Base-by-base conservation (phyloP, 2,888 invertebrate genomes). In the Agrochola circellaris region DNA sequence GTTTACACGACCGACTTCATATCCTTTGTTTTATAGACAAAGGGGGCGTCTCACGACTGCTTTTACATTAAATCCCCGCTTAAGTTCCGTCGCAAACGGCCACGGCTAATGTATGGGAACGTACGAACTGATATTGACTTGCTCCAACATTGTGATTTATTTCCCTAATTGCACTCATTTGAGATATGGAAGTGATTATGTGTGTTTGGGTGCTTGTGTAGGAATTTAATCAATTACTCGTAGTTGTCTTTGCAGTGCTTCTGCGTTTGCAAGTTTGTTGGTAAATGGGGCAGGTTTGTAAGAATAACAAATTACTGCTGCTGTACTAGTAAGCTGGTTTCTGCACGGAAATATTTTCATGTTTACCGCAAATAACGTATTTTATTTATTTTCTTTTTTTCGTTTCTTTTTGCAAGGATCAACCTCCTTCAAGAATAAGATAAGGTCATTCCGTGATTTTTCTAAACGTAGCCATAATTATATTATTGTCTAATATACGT, bases 11-110 rank as follows among this genome's bases (percentile, higher is more conserved):
- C 79, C 87, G 90, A 88, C 83, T 90, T 89, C 87, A 87, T 89
- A 85, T 88, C 89, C 88, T 89, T 92, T 91, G 91, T 92, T 90
- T 89, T 87, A 86, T 79, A 83, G 86, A 90, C 90, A 92, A 92
- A 89, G 86, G 76, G 83, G 86, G 75, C 87, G 84, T 82, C 83
- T 87, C 81, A 82, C 85, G 85, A 89, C 83, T 89, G 87, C 86
- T 87, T 86, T 90, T 87, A 88, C 86, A 86, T 82, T 85, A 86
- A 87, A 82, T 81, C 82, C 77, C 45, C 80, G 83, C 82, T 88
- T 87, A 84, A 88, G 81, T 84, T 79, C 68, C 73, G 79, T 75
- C 72, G 76, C 88, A 87, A 86, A 85, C 81, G 84, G 79, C 80
- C 78, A 85, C 77, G 83, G 82, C 76, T 82, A 85, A 87, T 89